Conservation (phyloP, 1,140 invertebrate genomes). For the Heliconius eleuchia region DNA sequence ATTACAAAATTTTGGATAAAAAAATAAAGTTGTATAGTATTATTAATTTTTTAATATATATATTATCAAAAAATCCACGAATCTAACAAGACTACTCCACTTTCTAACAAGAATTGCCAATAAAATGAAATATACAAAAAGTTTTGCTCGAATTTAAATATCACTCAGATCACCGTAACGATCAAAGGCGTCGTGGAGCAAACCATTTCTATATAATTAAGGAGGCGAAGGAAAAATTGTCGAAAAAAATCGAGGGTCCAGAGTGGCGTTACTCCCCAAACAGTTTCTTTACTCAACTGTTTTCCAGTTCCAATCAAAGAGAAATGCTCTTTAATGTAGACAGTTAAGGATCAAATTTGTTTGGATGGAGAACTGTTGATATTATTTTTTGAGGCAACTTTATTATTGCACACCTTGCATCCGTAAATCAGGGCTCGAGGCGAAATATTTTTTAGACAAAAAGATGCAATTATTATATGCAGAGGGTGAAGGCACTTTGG, state of each 20-base stretch:
- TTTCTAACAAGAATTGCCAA: constrained; percentile 29
- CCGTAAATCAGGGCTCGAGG: constrained; percentile 75
- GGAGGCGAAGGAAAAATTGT: constrained; percentile 71
- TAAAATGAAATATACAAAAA: constrained; percentile 16
- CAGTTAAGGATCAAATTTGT: constrained; percentile 46
- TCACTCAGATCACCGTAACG: constrained; percentile 44
- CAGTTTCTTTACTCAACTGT: constrained; percentile 74
- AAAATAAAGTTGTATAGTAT: too few relatives aligned
- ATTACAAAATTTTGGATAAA: too few relatives aligned
- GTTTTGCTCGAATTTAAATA: constrained; percentile 43
- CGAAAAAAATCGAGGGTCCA: constrained; percentile 74
- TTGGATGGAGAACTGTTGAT: constrained; percentile 42
- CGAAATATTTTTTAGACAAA: constrained; percentile 69
- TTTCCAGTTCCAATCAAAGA: constrained; percentile 63
- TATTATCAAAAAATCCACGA: neutral
- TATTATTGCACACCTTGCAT: constrained; percentile 78
- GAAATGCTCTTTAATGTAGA: constrained; percentile 46
- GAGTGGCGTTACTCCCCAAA: constrained; percentile 60
- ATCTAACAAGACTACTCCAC: neutral
- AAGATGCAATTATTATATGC: constrained; percentile 75
- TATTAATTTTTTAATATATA: too few relatives aligned
- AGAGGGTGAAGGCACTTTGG: constrained; percentile 46
- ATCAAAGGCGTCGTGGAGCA: constrained; percentile 55
- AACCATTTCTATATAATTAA: constrained; percentile 80
- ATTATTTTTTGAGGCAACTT: constrained; percentile 70